These are phyloP conservation scores for Leptarthrus brevirostris DNA, from an alignment of 2,888 invertebrate genomes.

Conservation along the genomic window DNA sequence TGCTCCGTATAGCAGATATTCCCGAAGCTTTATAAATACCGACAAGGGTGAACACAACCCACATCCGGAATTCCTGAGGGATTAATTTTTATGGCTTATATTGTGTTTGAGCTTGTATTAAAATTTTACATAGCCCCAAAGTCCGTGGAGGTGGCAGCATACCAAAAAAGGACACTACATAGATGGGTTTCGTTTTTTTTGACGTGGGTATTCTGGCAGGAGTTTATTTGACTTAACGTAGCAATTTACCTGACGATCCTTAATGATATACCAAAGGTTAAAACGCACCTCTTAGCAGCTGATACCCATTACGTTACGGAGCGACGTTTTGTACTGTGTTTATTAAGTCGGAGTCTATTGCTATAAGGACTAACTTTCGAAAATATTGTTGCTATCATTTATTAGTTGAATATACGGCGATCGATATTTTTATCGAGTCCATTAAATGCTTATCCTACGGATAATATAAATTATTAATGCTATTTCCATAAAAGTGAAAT, in stretches of 20 bases:
- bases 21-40: conserved; percentile 36
- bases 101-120: conserved; percentile 44
- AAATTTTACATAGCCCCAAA: conserved; percentile 36
- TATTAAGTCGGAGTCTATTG: no score
- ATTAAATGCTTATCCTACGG: no score
- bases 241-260: conserved; percentile 30
- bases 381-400: no score
- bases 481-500: no score
- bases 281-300: conserved; percentile 37
- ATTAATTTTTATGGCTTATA: conserved; percentile 47
- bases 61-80: conserved; percentile 41
- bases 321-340: background rate
- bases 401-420: no score
- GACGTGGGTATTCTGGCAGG: conserved; percentile 16
- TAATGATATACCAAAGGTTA: conserved; percentile 39
- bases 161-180: conserved; percentile 11
- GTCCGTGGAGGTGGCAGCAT: background rate
- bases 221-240: conserved; percentile 37
- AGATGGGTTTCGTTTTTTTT: conserved; percentile 21
- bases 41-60: conserved; percentile 24
- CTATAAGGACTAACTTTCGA: no score
- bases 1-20: background rate
- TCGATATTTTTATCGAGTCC: no score
- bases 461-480: no score
- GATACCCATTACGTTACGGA: conserved; percentile 6